Conservation (phyloP, 2,888 invertebrate species). For the Loripinus fragilis region DNA sequence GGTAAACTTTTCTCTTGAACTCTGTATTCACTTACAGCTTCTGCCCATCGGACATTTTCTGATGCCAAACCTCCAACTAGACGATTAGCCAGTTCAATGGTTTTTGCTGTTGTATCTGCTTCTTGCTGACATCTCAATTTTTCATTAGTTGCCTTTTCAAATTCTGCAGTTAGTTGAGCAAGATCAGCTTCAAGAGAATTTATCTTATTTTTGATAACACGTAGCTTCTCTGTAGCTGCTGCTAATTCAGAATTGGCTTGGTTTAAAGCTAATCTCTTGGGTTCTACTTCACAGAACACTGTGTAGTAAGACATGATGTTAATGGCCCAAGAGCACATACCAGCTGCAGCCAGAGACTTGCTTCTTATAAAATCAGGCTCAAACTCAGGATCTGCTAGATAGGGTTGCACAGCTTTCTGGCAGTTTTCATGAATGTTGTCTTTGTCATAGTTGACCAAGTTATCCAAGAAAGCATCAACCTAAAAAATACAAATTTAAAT, state of each 20-base stretch:
- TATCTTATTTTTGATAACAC: conserved; percentile 94
- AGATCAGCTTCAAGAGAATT: conserved; percentile 94
- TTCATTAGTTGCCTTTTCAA: conserved; percentile 93
- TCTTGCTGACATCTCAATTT: conserved; percentile 96
- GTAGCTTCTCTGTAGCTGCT: conserved; percentile 94
- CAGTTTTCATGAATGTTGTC: conserved; percentile 98
- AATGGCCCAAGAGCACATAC: conserved; percentile 98
- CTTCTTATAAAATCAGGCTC: conserved; percentile 96
- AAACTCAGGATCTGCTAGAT: conserved; percentile 96
- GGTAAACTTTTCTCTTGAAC: conserved; percentile 96
- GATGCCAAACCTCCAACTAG: conserved; percentile 97
- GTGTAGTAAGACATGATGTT: conserved; percentile 97
- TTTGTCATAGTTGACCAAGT: conserved; percentile 95
- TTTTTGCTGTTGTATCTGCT: conserved; percentile 96
- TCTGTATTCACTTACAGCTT: conserved; percentile 91
- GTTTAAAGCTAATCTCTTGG: conserved; percentile 95
- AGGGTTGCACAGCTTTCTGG: conserved; percentile 96
- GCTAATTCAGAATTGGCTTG: conserved; percentile 96
- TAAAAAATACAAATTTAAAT: no score
- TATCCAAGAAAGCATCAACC: conserved; percentile 94
- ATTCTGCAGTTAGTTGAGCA: conserved; percentile 94
- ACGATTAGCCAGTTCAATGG: conserved; percentile 95
- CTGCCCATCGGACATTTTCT: conserved; percentile 98
- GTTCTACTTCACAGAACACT: conserved; percentile 98
- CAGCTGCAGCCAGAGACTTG: conserved; percentile 96